Evolutionary conservation across 2,888 invertebrate species (phyloP).

Genomic region (Tipula lateralis): DNA sequence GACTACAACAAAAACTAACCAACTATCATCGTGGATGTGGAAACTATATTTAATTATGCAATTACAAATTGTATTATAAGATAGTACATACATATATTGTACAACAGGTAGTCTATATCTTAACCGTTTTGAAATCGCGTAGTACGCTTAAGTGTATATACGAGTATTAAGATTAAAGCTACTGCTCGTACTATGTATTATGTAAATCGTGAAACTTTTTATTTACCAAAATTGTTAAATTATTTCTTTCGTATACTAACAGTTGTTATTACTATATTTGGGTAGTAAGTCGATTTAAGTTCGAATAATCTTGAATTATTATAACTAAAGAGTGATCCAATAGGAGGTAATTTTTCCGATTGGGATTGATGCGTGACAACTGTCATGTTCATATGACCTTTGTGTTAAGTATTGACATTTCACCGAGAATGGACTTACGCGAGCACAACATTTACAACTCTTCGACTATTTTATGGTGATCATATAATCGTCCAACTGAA

Average conservation of each 20-base stretch:
- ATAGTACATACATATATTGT: neutral
- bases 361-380: no score
- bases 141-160: no score
- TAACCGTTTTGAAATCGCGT: neutral
- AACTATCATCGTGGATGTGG: neutral
- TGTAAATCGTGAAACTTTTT: slow-evolving; percentile 1
- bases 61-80: neutral
- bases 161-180: no score
- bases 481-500: no score
- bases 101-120: neutral
- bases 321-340: no score
- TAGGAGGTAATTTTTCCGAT: no score
- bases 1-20: neutral
- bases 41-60: slow-evolving; percentile 15
- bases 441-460: no score
- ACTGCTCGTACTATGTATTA: neutral
- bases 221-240: neutral
- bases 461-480: no score
- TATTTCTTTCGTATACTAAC: neutral
- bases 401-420: no score
- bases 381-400: no score
- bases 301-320: neutral
- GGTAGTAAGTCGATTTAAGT: neutral
- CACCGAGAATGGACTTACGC: no score
- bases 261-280: neutral